Conservation (phyloP, 2,113 vertebrate species). For the Coryphaenoides rupestris region DNA sequence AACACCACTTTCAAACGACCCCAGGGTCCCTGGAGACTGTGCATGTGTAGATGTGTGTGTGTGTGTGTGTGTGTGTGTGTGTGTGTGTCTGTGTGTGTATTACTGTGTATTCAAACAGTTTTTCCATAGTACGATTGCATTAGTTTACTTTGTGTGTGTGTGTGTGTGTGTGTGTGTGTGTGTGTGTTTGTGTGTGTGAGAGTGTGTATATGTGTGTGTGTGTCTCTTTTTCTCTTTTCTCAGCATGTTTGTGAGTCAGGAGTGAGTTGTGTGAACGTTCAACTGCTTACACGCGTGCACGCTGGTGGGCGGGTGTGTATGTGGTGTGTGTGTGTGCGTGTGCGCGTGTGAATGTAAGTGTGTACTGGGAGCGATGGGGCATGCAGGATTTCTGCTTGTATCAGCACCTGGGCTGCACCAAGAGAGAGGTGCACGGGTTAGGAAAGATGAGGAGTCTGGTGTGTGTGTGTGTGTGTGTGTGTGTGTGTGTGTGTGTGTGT, state of each 20-base stretch:
- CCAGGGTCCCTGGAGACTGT: slow-evolving; percentile 37
- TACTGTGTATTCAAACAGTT: too few species aligned
- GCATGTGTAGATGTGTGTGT: slow-evolving; percentile 21
- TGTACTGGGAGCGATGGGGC: slow-evolving; percentile 68
- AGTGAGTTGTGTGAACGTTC: too few species aligned
- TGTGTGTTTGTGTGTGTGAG: neutral
- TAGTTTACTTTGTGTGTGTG: slow-evolving; percentile 11
- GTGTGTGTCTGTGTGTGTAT: neutral
- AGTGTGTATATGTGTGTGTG: slow-evolving; percentile 7
- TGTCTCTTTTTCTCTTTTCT: slow-evolving; percentile 26
- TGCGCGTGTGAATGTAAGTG: slow-evolving; percentile 44
- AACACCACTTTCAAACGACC: slow-evolving; percentile 46
- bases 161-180: neutral
- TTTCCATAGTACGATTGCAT: too few species aligned
- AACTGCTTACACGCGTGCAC: neutral
- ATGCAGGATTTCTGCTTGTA: slow-evolving; percentile 77
- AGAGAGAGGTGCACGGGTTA: slow-evolving; percentile 33
- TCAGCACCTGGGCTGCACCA: slow-evolving; percentile 73
- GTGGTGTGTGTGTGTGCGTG: slow-evolving; percentile 22
- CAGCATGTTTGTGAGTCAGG: too few species aligned
- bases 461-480: too few species aligned
- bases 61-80: neutral
- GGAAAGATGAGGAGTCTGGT: slow-evolving; percentile 4
- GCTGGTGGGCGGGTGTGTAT: neutral
- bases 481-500: neutral